Base-by-base conservation (phyloP, 2,888 invertebrate species). In the Tachina lurida region DNA sequence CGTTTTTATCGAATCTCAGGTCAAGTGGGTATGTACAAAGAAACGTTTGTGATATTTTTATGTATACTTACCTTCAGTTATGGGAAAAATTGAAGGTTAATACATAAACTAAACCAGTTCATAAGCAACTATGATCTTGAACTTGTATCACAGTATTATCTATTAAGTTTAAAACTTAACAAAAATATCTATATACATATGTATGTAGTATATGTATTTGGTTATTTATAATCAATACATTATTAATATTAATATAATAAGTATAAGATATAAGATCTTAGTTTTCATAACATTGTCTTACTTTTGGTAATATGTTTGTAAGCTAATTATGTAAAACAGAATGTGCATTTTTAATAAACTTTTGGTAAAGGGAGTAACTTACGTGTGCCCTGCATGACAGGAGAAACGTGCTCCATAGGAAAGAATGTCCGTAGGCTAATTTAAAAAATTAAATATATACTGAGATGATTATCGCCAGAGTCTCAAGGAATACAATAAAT, bases 101-200 rank as follows among this genome's bases (percentile, higher is more conserved):
- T 22, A 22, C 22, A 22, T n/a, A 22, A 22, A 22, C 22, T 22
- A 22, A 22, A 22, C 22, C 22, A 22, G 31, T 31, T 43, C 41
- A 73, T 19, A 19, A 49, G 31, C 10, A 5, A 63, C 3, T 12
- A 43, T 74, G 82, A 76, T 56, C 83, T 86, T 86, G 83, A 83
- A 79, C 82, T 86, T 75, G 79, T 67, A 52, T 60, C 75, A 10
- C 31, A 56, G n/a, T 19, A 43, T 19, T 17, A n/a, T 10, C 41
- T 62, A 3, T 45, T 19, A 45, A 63, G 43, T 7, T 13, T 13
- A 2, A n/a, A 49, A 49, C 49, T 49, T 49, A 49, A 15, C n/a
- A n/a, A 49, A n/a, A 15, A 13, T 49, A n/a, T 49, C 8, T 1
- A 41, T 13, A 12, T 8, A 13, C 1, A n/a, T 7, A 8, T 19